Evolutionary conservation across 2,113 vertebrate species (phyloP), one percentile per base, ranked within the genome.

Genomic region (Petromus typicus): DNA sequence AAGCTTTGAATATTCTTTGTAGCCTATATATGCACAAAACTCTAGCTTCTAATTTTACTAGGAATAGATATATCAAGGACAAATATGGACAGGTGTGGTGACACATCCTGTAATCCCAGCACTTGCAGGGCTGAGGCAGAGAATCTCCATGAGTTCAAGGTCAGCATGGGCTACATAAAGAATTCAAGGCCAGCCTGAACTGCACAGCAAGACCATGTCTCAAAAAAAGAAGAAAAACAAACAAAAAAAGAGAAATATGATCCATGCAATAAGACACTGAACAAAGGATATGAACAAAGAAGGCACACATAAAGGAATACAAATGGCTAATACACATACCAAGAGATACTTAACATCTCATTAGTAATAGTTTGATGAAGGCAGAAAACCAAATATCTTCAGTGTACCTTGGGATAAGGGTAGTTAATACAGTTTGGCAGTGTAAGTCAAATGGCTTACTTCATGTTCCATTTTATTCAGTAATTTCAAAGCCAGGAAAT

Each of bases 21-120:
- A 79, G 40, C 20, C 7, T 27, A 16, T 63, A 71, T 73, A 22
- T 57, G 40, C 45, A 73, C 45, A 91, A 56, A 73, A 16, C 9
- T 32, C 48, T 75, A 81, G 71, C 66, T 90, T 90, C 34, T 81
- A 79, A 45, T 79, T 43, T 88, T 88, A 88, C 12, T 73, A 94
- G 20, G 63, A 83, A 64, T 5, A 43, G 3, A 20, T 76, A 76
- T 34, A 90, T 61, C 27, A 54, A n/a, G 56, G 66, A 67, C 89
- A 86, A 86, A 80, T 67, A 85, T 56, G n/a, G 20, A n/a, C 9
- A 25, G 69, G 16, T 3, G 8, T 73, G 69, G 22, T 25, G 67
- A 37, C 22, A 23, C 20, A 71, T 25, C 20, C 4, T 73, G 23
- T 27, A 73, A 27, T 25, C 69, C 11, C 37, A 73, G 69, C 22